Conservation (phyloP, 1,140 invertebrate species). For the Leptonema lineaticorne region DNA sequence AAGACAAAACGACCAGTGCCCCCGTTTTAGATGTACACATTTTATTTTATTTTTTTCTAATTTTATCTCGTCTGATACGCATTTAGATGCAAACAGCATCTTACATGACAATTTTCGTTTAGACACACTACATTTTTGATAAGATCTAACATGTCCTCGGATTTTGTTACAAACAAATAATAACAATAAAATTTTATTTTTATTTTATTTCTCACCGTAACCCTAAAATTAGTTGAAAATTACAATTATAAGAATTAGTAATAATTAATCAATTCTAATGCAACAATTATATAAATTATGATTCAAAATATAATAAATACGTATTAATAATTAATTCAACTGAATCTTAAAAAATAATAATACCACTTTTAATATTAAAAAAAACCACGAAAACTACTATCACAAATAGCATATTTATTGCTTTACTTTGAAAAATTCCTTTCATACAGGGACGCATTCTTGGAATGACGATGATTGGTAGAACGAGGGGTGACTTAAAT, state of each 20-base stretch:
- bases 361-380: no score
- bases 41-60: no score
- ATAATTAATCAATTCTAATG: no score
- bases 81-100: constrained; percentile 16
- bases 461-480: constrained; percentile 30
- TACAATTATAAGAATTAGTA: no score
- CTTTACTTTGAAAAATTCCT: background rate
- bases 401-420: background rate
- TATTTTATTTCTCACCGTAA: background rate
- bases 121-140: constrained; percentile 6
- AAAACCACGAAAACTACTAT: no score
- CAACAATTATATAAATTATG: no score
- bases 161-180: constrained; percentile 7
- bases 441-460: constrained; percentile 8
- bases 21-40: background rate
- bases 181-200: background rate
- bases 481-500: constrained; percentile 23
- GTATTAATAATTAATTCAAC: no score
- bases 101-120: background rate
- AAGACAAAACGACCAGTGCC: no score
- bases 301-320: no score
- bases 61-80: background rate
- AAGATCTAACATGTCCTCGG: constrained; percentile 2
- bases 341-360: no score
- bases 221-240: no score